These are phyloP conservation scores for Pterocles burchelli DNA, from an alignment of 2,113 vertebrate species.

Conservation along the genomic window DNA sequence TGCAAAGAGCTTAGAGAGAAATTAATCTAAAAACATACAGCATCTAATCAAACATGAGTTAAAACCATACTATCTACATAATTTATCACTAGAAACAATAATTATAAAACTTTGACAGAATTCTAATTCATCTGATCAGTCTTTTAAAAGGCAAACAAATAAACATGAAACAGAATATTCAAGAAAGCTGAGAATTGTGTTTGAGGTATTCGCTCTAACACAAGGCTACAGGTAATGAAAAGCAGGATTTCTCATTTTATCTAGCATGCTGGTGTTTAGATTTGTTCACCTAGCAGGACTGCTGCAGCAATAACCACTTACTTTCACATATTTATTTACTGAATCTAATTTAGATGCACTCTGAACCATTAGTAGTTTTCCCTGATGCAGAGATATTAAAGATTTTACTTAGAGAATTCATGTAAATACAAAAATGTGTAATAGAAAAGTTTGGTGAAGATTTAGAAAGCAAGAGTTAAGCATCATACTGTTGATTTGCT, in stretches of 20 bases:
- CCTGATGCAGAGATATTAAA: not conserved
- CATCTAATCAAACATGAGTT: constrained; percentile 69
- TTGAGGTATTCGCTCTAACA: not conserved
- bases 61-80: constrained; percentile 39
- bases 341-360: not conserved
- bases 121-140: not conserved
- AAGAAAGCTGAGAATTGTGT: not conserved
- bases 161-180: not conserved
- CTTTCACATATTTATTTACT: not conserved
- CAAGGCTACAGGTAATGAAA: not conserved
- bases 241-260: constrained; percentile 2
- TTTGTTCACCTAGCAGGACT: not conserved
- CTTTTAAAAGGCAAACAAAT: constrained; percentile 2
- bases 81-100: constrained; percentile 46
- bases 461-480: not conserved
- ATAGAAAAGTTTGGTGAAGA: not conserved
- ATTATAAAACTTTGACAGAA: constrained; percentile 36
- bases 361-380: not conserved
- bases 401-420: not conserved
- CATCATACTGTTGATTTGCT: not conserved
- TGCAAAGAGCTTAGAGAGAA: constrained; percentile 66
- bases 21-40: constrained; percentile 74
- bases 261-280: not conserved
- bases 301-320: not conserved
- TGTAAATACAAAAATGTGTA: not conserved